A percentile compares a stretch with the other conserved stretches of the same genome.
phyloP scores from a whole-genome alignment of 1,140 invertebrate genomes.

The Meloidogyne chitwoodi region DNA sequence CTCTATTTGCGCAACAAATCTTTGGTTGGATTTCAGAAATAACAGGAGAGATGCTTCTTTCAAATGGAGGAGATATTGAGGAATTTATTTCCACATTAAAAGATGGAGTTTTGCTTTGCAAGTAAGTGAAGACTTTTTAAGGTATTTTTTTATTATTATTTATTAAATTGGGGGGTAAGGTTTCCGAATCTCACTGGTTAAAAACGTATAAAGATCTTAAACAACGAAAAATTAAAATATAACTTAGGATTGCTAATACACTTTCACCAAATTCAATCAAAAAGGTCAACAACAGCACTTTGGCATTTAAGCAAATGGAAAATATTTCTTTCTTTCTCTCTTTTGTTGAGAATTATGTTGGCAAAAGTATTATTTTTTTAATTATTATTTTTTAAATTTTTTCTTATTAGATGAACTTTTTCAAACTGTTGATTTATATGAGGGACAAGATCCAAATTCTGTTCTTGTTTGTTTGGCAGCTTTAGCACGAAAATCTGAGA shows the following conservation, averaged over 20 bases:
- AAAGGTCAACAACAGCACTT: constrained; percentile 49
- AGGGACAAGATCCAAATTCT: constrained; percentile 56
- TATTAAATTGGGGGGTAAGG: too few relatives aligned
- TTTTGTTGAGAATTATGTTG: constrained; percentile 48
- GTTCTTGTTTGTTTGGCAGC: constrained; percentile 49
- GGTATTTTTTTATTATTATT: too few relatives aligned
- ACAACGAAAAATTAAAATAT: too few relatives aligned
- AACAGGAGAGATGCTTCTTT: constrained; percentile 34
- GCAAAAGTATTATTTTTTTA: constrained; percentile 25
- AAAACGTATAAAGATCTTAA: too few relatives aligned
- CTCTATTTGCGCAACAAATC: constrained; percentile 41
- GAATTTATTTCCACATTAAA: constrained; percentile 45
- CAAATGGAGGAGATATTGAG: constrained; percentile 32
- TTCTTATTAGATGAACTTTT: constrained; percentile 39
- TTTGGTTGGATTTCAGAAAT: constrained; percentile 39
- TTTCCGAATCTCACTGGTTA: too few relatives aligned
- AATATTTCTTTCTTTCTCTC: constrained; percentile 53
- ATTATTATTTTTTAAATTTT: too few relatives aligned
- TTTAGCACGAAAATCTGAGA: constrained; percentile 49
- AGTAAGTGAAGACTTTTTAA: constrained; percentile 20
- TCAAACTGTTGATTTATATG: constrained; percentile 55
- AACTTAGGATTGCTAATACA: constrained; percentile 48
- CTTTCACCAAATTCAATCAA: constrained; percentile 44
- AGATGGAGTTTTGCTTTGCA: constrained; percentile 49
- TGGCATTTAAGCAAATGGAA: constrained; percentile 59